Conservation (phyloP, 92 coral and sea anemone genomes). For the Metridium senile region DNA sequence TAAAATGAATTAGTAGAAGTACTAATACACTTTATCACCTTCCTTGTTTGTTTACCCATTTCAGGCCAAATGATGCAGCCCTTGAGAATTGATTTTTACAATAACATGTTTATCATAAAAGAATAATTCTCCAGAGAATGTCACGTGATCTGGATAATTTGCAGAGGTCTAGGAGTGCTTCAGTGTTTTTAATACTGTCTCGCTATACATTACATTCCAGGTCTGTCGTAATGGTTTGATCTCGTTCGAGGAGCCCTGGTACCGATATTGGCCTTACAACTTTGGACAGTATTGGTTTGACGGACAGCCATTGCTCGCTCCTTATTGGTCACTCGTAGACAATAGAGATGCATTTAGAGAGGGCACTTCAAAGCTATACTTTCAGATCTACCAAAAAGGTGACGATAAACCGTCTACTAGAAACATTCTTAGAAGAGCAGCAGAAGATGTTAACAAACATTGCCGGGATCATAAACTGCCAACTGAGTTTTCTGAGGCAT, state of each 20-base stretch:
- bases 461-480: conserved; percentile 19
- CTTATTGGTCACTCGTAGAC: conserved; percentile 47
- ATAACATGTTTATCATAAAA: no score
- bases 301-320: conserved; percentile 37
- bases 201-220: not conserved
- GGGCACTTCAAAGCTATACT: conserved; percentile 43
- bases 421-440: conserved; percentile 22
- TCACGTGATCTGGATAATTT: no score
- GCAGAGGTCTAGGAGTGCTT: no score
- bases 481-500: conserved; percentile 17
- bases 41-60: no score
- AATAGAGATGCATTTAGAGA: conserved; percentile 4
- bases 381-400: conserved; percentile 21
- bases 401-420: not conserved
- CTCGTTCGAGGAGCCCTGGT: conserved; percentile 18
- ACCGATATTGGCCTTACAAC: conserved; percentile 39
- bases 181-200: no score
- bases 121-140: no score
- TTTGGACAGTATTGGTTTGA: conserved; percentile 52
- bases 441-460: conserved; percentile 22
- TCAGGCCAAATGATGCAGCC: no score
- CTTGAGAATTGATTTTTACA: no score
- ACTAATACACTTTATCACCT: no score
- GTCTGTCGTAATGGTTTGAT: conserved; percentile 31
- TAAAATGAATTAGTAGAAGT: no score